These are phyloP conservation scores for Pempheris klunzingeri DNA, from an alignment of 2,797 vertebrate genomes.

Conservation along the genomic window DNA sequence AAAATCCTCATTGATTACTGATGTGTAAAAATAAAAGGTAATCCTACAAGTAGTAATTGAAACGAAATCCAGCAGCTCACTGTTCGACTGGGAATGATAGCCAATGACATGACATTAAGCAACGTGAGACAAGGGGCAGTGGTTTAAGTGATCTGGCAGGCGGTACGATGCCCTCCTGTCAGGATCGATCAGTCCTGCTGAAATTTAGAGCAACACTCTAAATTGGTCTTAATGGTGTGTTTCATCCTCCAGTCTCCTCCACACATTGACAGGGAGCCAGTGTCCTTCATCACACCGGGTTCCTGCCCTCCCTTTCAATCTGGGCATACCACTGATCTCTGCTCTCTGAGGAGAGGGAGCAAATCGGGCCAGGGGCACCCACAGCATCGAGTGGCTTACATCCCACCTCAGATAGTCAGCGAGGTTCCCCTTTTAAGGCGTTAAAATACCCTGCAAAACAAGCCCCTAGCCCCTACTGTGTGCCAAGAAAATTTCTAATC, in stretches of 20 bases:
- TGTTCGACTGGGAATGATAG: slow-evolving; percentile 79
- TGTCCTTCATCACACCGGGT: slow-evolving; percentile 82
- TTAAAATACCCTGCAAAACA: slow-evolving; percentile 70
- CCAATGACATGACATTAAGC: slow-evolving; percentile 86
- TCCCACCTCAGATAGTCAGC: slow-evolving; percentile 73
- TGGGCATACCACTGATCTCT: slow-evolving; percentile 81
- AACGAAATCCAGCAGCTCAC: slow-evolving; percentile 75
- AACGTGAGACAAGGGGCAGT: slow-evolving; percentile 81
- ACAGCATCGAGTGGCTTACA: slow-evolving; percentile 74
- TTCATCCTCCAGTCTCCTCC: slow-evolving; percentile 83
- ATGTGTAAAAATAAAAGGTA: slow-evolving; percentile 83
- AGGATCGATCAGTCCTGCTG: slow-evolving; percentile 88
- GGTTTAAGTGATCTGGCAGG: slow-evolving; percentile 88
- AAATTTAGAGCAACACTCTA: slow-evolving; percentile 88
- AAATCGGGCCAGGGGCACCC: slow-evolving; percentile 74
- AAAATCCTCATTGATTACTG: slow-evolving; percentile 86
- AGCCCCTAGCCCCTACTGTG: slow-evolving; percentile 44
- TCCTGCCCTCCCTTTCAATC: slow-evolving; percentile 83
- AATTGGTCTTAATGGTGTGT: slow-evolving; percentile 88
- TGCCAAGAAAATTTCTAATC: slow-evolving; percentile 70
- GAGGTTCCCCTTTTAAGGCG: slow-evolving; percentile 69
- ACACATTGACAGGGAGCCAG: slow-evolving; percentile 77
- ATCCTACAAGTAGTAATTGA: slow-evolving; percentile 84
- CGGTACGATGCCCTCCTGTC: slow-evolving; percentile 87
- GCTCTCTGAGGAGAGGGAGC: slow-evolving; percentile 78